Evolutionary conservation across 2,888 invertebrate genomes (phyloP), one percentile per base, ranked within the genome.

Genomic region (Panzeria rudis): DNA sequence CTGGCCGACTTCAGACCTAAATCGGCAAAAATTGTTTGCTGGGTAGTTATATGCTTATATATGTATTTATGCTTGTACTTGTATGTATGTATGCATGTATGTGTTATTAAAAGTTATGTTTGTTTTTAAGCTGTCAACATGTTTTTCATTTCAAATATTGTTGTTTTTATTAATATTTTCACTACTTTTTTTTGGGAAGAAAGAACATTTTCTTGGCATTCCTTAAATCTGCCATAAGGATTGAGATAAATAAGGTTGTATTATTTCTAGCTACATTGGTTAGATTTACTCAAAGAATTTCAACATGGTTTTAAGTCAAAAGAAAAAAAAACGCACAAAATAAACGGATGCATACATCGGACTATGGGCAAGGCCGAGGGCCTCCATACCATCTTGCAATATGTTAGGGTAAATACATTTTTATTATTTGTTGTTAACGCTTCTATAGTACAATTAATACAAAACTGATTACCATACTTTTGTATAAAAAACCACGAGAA

Each of bases 91-190:
- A 5, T 20, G 35, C n/a, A 11, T 38, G 4, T 15, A 64, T 35
- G 38, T 69, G 52, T 47, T 61, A 25, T 0, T 6, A 75, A 62
- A 75, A 62, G 50, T 52, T 44, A 35, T 68, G 68, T 68, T 77
- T 77, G 77, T 77, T 77, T 68, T 68, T 50, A 62, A 61, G 38
- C 68, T 78, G 68, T 68, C 78, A 69, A 68, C 69, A 78, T 69
- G 78, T 71, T 69, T 69, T 78, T 50, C 61, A 7, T 23, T 50
- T 47, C n/a, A 59, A 23, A 59, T 56, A 5, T 66, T 77, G n/a
- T 29, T 38, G 5, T 52, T 62, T 52, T 62, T 61, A 61, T 47
- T 44, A 47, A 29, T 73, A 38, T 44, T 72, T 32, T 56, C 25
- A 56, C 44, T 23, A 23, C 0, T 11, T 0, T 50, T 44, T 47